Evolutionary conservation across 2,888 invertebrate species (phyloP), one percentile per base, ranked within the genome.

Genomic region (Agrotis ipsilon): DNA sequence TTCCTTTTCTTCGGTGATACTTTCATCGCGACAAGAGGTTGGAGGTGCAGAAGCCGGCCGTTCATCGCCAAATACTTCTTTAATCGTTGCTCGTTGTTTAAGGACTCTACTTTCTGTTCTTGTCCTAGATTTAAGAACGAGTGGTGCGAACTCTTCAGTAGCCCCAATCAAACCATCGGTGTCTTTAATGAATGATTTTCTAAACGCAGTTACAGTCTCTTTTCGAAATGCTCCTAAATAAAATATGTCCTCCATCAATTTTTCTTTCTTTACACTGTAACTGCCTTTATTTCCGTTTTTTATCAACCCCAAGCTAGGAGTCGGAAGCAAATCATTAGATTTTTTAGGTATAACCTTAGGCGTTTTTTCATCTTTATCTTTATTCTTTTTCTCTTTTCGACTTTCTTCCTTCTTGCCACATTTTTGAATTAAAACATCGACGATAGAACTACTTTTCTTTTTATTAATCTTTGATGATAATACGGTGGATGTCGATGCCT

Each of bases 1-100:
- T 79, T 89, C 90, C 78, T 94, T 92, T 63, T 87, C 88, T 55
- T 92, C 93, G 52, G 83, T 85, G 72, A 83, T 89, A 82, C 89
- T 92, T 46, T 96, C 96, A 4, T 96, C 95, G 82, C 96, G 94
- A 85, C 97, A 97, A 2, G 97, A 97, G 75, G 97, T 96, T 0
- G 98, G 98, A 0, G 98, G 98, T 0, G 98, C 98, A 0, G 98
- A 98, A 0, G 98, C 98, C 0, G 98, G 98, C 54, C 98, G 96
- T 86, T 98, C 98, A 77, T 96, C 96, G 1, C 98, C 98, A 90
- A 98, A 98, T 3, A 98, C 98, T 93, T 98, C 98, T 82, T 98
- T 97, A 55, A 98, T 98, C 4, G 98, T 98, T 54, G 98, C 98
- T 85, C 97, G 96, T 87, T 97, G 97, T 90, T 98, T 98, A 46